Evolutionary conservation across 2,113 vertebrate genomes (phyloP).

Genomic region (Hemiscyllium ocellatum): DNA sequence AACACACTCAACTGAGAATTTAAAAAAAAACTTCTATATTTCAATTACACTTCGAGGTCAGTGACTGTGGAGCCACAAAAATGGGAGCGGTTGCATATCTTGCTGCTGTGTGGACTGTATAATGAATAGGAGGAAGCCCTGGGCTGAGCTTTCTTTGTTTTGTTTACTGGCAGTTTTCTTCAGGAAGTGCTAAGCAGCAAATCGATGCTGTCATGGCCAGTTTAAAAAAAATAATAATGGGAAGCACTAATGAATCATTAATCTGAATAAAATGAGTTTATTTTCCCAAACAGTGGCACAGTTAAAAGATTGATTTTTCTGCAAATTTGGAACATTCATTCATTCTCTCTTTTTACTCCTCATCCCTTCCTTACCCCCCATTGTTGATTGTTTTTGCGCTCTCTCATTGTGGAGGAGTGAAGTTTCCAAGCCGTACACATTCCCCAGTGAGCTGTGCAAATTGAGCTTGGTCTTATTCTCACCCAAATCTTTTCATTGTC

Average conservation of each 20-base stretch:
- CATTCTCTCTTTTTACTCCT: no score
- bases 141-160: constrained; percentile 33
- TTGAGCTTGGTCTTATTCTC: neutral
- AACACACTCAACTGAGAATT: neutral
- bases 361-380: neutral
- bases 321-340: neutral
- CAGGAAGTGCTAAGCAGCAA: neutral
- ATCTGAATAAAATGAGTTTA: neutral
- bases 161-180: constrained; percentile 12
- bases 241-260: neutral
- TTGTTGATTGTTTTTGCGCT: neutral
- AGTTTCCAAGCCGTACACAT: neutral
- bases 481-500: neutral
- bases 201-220: neutral
- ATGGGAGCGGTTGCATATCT: constrained; percentile 12
- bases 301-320: neutral
- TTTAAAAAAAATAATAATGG: neutral
- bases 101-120: neutral
- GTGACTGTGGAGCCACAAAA: constrained; percentile 14
- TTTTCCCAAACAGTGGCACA: neutral
- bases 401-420: neutral
- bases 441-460: neutral
- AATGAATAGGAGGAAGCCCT: constrained; percentile 29
- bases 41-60: neutral
- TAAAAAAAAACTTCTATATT: no score